phyloP scores from a whole-genome alignment of 1,140 invertebrate genomes.

The Brachionus plicatilis region DNA sequence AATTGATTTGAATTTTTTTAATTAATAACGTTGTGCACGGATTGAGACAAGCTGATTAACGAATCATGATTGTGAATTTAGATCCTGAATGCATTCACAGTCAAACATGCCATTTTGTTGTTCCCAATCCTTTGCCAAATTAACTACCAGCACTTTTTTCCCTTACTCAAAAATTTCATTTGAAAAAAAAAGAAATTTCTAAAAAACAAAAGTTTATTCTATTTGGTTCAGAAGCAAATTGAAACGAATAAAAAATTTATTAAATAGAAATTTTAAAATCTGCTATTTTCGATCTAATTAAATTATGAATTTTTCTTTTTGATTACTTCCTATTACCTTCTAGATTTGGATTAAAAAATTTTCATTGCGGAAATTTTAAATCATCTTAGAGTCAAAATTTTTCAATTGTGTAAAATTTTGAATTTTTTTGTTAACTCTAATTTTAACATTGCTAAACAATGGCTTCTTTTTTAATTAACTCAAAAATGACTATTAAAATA shows the following conservation, averaged over 20 bases:
- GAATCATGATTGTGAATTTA: background rate
- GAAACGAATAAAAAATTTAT: background rate
- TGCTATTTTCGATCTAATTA: background rate
- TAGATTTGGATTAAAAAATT: background rate
- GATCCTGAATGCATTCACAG: background rate
- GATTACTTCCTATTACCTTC: background rate
- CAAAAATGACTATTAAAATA: background rate
- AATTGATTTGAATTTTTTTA: slow-evolving; percentile 22
- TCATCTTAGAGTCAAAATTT: background rate
- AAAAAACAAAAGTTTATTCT: no score
- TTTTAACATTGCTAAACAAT: background rate
- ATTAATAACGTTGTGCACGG: background rate
- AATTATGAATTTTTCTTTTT: background rate
- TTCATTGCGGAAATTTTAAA: background rate
- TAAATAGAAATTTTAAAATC: background rate
- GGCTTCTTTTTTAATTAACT: background rate
- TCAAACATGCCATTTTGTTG: background rate
- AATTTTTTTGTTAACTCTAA: background rate
- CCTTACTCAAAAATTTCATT: background rate
- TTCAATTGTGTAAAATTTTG: background rate
- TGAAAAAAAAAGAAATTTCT: no score
- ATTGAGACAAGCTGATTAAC: background rate
- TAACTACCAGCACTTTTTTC: background rate
- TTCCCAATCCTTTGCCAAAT: background rate
- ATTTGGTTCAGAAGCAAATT: no score